Evolutionary conservation across 2,797 vertebrate genomes (phyloP).

Genomic region (Tapera naevia): DNA sequence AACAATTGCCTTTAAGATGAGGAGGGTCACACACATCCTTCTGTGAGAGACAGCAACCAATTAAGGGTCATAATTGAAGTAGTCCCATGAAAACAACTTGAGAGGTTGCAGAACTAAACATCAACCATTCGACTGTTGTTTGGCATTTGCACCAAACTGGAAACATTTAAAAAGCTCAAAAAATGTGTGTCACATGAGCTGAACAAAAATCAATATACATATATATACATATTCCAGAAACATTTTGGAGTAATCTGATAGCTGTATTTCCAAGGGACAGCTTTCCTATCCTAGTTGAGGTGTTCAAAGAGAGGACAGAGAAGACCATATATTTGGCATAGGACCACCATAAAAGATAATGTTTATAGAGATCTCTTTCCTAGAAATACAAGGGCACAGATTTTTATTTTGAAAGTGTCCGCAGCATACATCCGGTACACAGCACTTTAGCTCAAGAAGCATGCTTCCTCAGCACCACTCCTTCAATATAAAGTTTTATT

Average conservation of each 20-base stretch:
- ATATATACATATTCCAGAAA: neutral
- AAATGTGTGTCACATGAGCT: no score
- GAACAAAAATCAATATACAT: no score
- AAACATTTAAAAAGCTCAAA: no score
- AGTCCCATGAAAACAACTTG: no score
- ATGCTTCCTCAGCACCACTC: slow-evolving; percentile 21
- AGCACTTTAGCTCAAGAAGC: slow-evolving; percentile 46
- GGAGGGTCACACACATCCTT: no score
- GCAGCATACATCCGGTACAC: neutral
- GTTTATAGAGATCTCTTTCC: neutral
- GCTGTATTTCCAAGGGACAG: neutral
- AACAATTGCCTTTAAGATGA: no score
- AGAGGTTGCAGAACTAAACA: no score
- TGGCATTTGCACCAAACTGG: no score
- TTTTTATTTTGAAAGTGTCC: neutral
- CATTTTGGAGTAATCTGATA: neutral
- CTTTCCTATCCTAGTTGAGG: neutral
- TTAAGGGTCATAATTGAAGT: no score
- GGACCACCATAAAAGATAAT: neutral
- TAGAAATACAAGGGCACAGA: neutral
- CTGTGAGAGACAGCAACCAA: no score
- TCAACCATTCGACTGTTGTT: no score
- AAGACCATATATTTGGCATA: neutral
- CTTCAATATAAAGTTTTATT: slow-evolving; percentile 74
- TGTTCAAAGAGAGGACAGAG: neutral